Percentiles rank a stretch among this genome's conserved stretches.
These are phyloP conservation scores for Stenichneumon culpator DNA, from an alignment of 2,888 invertebrate species.

Conservation along the genomic window DNA sequence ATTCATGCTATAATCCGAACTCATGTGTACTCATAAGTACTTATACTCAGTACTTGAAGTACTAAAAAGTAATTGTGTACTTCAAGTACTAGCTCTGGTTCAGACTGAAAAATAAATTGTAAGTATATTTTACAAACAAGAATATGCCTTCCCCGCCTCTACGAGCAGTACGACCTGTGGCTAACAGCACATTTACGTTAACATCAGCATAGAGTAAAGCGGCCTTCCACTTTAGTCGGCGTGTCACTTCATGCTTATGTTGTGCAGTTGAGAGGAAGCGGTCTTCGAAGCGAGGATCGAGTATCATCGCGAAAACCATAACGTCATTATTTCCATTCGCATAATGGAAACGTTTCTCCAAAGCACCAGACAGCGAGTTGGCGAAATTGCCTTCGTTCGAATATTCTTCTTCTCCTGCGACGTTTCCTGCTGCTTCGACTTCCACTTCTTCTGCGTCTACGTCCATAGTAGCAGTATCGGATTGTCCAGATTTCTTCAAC, in stretches of 20 bases:
- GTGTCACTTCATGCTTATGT: neutral
- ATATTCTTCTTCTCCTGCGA: neutral
- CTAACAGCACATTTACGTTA: no score
- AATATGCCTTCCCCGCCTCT: no score
- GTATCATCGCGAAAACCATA: constrained; percentile 22
- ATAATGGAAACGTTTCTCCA: neutral
- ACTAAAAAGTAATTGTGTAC: no score
- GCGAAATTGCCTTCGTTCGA: neutral
- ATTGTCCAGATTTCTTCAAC: constrained; percentile 14
- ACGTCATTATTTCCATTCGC: neutral
- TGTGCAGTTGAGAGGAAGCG: neutral
- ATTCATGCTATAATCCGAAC: no score
- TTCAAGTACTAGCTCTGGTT: no score
- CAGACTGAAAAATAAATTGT: no score
- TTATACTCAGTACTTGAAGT: no score
- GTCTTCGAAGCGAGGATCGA: constrained; percentile 22
- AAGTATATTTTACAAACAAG: no score
- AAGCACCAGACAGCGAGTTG: neutral
- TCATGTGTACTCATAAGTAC: no score
- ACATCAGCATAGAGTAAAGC: neutral
- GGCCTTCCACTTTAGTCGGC: neutral
- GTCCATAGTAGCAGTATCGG: neutral
- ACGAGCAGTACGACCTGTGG: no score
- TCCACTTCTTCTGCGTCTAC: neutral
- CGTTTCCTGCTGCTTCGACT: neutral